These are phyloP conservation scores for Muscicapa striata DNA, from an alignment of 2,797 vertebrate species.

Conservation along the genomic window DNA sequence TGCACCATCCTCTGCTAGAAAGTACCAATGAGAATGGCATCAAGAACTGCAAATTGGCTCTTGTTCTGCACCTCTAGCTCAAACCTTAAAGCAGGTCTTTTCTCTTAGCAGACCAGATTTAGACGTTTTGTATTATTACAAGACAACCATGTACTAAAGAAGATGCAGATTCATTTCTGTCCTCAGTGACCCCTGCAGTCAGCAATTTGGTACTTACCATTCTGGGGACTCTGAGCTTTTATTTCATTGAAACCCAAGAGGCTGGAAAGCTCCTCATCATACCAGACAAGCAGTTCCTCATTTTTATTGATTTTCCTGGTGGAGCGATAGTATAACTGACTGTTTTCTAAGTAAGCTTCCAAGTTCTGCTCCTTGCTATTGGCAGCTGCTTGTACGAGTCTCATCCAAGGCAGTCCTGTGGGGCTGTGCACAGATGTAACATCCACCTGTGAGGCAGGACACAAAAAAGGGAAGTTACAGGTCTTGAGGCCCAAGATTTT, in stretches of 20 bases:
- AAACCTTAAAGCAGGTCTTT: neutral
- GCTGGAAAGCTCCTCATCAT: constrained; percentile 85
- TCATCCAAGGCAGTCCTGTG: constrained; percentile 83
- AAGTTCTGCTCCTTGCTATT: constrained; percentile 85
- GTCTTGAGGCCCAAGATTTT: neutral
- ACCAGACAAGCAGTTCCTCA: constrained; percentile 90
- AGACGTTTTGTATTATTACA: neutral
- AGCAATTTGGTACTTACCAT: constrained; percentile 73
- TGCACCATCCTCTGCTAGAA: neutral
- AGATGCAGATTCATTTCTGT: neutral
- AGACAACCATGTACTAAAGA: neutral
- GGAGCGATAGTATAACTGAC: constrained; percentile 83
- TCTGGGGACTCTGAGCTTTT: constrained; percentile 63
- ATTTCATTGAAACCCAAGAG: constrained; percentile 86
- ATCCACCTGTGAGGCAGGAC: constrained; percentile 79
- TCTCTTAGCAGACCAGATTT: neutral
- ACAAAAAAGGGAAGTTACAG: neutral
- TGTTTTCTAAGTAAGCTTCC: constrained; percentile 85
- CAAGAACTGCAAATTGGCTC: neutral
- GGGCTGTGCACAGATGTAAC: constrained; percentile 83
- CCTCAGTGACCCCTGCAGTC: neutral
- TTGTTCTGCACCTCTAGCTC: neutral
- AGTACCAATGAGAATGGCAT: neutral
- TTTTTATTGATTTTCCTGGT: constrained; percentile 81
- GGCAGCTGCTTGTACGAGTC: constrained; percentile 84